Percentiles rank a stretch among this genome's conserved stretches.
phyloP scores from a whole-genome alignment of 2,113 vertebrate genomes.

The Perccottus glenii region DNA sequence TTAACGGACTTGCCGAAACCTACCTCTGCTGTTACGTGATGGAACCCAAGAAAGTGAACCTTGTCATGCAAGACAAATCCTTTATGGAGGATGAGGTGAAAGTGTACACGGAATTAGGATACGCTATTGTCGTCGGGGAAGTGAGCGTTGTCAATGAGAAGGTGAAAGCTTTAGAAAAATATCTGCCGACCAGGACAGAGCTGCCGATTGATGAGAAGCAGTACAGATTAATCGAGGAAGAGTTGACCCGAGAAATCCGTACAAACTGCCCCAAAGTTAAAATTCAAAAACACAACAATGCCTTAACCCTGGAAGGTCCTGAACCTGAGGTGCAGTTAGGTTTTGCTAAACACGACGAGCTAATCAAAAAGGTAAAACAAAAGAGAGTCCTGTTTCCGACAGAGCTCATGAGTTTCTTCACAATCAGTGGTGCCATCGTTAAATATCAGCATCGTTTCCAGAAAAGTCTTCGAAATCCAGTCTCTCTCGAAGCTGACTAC shows the following conservation, averaged over 20 bases:
- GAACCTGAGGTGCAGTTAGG: constrained; percentile 42
- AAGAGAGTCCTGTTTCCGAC: constrained; percentile 26
- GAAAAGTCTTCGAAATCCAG: constrained; percentile 53
- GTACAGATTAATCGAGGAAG: constrained; percentile 57
- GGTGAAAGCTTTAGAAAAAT: constrained; percentile 27
- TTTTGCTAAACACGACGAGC: constrained; percentile 19
- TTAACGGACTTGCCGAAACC: constrained; percentile 1
- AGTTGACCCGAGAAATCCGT: constrained; percentile 37
- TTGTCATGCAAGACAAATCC: constrained; percentile 24
- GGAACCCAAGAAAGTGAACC: constrained; percentile 15
- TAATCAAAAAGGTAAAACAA: constrained; percentile 39
- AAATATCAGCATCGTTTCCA: constrained; percentile 55
- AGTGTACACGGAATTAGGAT: constrained; percentile 40
- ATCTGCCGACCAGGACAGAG: constrained; percentile 14
- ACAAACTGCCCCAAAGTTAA: constrained; percentile 9
- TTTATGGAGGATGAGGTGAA: constrained; percentile 25
- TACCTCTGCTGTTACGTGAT: constrained; percentile 49
- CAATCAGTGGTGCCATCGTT: constrained; percentile 27
- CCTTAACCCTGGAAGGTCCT: constrained; percentile 44
- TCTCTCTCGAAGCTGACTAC: constrained; percentile 45
- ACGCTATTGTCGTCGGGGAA: constrained; percentile 64
- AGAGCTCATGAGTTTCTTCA: constrained; percentile 46
- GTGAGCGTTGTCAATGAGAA: constrained; percentile 29
- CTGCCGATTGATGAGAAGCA: constrained; percentile 30
- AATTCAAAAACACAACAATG: not conserved